Evolutionary conservation across 2,888 invertebrate species (phyloP), one percentile per base, ranked within the genome.

Genomic region (Tyria jacobaeae): DNA sequence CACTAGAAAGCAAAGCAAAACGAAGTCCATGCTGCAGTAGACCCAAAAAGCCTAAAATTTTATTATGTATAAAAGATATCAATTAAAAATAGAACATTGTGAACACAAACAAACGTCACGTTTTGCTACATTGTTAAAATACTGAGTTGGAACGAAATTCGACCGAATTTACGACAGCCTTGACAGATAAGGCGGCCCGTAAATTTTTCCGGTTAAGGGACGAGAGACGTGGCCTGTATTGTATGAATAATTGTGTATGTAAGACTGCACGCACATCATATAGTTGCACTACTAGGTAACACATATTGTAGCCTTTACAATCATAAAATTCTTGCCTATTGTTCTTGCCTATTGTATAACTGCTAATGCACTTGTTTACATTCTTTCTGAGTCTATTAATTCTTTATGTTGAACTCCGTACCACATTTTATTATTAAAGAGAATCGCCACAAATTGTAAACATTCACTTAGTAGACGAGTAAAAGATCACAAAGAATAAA

Each of bases 161-260:
- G 71, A n/a, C 69, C 41, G 67, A 71, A 76, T 85, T 85, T 83
- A 85, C 82, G 86, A 81, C 69, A 68, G 75, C 68, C 66, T 70
- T 76, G 73, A 73, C 81, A 75, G 78, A 78, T 71, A 69, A 77
- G 73, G 64, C 68, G 67, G 67, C 62, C 80, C 79, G 76, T 85
- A 85, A 83, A 83, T 85, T 78, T 74, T 66, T 62, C 70, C 70
- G 71, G 72, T 67, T 72, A 66, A 68, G 67, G 68, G 70, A 68
- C 75, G 62, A 68, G 65, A 66, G 66, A 79, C 82, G 78, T 80
- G 76, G 70, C 63, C 62, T 72, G 60, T 71, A 61, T 65, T 60
- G 59, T 71, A 73, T 73, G 72, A 74, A 75, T 78, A 78, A 80
- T 75, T 78, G 67, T 70, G 65, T 75, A 64, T 60, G 58, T 61